Evolutionary conservation across 2,888 invertebrate species (phyloP).

Genomic region (Macrophya alboannulata): DNA sequence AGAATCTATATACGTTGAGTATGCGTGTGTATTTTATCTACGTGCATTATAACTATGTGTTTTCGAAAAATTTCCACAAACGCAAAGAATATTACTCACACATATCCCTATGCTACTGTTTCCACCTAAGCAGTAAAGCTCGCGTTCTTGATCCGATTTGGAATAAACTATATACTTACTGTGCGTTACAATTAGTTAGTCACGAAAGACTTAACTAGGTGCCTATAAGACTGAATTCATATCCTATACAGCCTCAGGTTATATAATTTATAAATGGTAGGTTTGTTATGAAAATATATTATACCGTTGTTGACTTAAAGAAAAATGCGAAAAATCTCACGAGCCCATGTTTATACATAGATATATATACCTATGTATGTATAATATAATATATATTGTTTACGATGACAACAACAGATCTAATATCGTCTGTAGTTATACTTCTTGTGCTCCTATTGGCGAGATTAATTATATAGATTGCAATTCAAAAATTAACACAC

Average conservation of each 20-base stretch:
- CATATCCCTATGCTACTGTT: not conserved
- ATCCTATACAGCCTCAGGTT: constrained; percentile 3
- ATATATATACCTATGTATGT: not conserved
- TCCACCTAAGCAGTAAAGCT: not conserved
- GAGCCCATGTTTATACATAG: not conserved
- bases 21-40: not conserved
- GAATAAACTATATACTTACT: constrained; percentile 12
- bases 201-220: constrained; percentile 21
- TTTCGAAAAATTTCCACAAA: constrained; percentile 28
- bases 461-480: constrained; percentile 11
- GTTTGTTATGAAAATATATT: constrained; percentile 2
- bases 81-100: constrained; percentile 16
- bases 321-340: not conserved
- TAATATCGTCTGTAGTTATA: not conserved
- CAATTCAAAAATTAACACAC: constrained; percentile 32
- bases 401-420: not conserved
- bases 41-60: not conserved
- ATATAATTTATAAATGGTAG: constrained; percentile 1
- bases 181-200: constrained; percentile 33
- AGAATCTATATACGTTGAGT: not conserved
- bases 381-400: not conserved
- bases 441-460: not conserved
- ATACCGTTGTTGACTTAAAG: not conserved
- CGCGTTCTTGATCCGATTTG: constrained; percentile 50
- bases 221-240: not conserved